Base-by-base conservation (phyloP, 2,797 vertebrate species). In the Ptychadena robeensis region DNA sequence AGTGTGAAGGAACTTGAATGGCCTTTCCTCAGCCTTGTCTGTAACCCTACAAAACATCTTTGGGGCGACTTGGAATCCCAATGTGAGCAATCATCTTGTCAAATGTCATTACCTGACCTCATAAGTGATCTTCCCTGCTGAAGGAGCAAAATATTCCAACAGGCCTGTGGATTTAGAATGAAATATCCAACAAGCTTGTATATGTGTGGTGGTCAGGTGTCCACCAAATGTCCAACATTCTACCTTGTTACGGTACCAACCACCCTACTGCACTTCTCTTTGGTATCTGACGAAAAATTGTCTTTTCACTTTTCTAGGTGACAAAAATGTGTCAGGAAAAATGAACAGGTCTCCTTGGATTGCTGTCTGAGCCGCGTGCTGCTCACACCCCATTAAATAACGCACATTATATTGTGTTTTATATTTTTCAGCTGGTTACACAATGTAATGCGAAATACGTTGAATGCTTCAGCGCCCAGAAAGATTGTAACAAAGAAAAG, bases 401-500 rank as follows among this genome's bases (percentile, higher is more conserved):
- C 76, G 40, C 44, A 79, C 5, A 48, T 79, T 67, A 22, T 12
- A 73, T 76, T 87, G 4, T 72, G 76, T 82, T 87, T 89, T 86
- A 77, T 91, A 92, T 89, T 82, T 86, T 93, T 86, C 93, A 99
- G 98, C 93, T 99, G 91, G 93, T 99, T 91, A 97, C 95, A 86
- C 98, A 99, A 85, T 97, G 96, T 89, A 98, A 98, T 91, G 93
- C 95, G 63, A 96, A 96, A 85, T 96, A 96, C 0, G 92, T 93
- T 87, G 97, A 99, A 88, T 99, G 97, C 92, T 97, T 98, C 88
- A 99, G 96, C 63, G 97, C 97, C 85, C 96, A 98, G 92, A 99
- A 99, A 89, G 96, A 99, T 88, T 97, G 96, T 91, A 99, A 99
- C 96, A 99, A 99, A 93, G 97, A 98, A 88, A 99, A 99, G 93